These are phyloP conservation scores for Avahi laniger DNA, from an alignment of 2,797 vertebrate species.

Conservation along the genomic window DNA sequence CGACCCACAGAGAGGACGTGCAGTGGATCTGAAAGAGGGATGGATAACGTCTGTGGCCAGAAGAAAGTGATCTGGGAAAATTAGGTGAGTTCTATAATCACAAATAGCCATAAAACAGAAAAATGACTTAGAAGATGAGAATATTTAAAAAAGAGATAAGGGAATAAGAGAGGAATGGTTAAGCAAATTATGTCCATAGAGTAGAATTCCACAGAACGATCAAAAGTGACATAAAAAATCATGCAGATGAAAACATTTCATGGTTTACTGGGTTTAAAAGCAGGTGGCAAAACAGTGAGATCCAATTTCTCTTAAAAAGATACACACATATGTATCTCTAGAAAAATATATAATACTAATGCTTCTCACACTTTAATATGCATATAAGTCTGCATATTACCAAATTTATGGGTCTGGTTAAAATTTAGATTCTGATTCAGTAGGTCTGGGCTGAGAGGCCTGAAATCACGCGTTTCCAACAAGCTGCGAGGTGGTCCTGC, in stretches of 20 bases:
- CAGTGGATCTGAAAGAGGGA: neutral
- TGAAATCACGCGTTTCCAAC: neutral
- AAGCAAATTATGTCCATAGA: neutral
- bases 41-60: neutral
- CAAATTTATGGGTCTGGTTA: neutral
- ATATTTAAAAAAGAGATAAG: neutral
- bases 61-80: neutral
- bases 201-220: neutral
- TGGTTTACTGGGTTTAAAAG: constrained; percentile 25
- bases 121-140: neutral
- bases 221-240: neutral
- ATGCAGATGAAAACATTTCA: neutral
- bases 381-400: neutral
- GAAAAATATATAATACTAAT: neutral
- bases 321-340: neutral
- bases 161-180: neutral
- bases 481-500: neutral
- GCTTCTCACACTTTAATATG: neutral
- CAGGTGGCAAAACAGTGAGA: neutral
- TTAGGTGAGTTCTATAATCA: neutral
- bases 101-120: neutral
- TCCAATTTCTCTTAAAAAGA: neutral
- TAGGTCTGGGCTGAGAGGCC: neutral
- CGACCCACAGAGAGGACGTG: neutral
- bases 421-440: neutral